phyloP scores from a whole-genome alignment of 1,140 invertebrate species.

The Sitodiplosis mosellana region DNA sequence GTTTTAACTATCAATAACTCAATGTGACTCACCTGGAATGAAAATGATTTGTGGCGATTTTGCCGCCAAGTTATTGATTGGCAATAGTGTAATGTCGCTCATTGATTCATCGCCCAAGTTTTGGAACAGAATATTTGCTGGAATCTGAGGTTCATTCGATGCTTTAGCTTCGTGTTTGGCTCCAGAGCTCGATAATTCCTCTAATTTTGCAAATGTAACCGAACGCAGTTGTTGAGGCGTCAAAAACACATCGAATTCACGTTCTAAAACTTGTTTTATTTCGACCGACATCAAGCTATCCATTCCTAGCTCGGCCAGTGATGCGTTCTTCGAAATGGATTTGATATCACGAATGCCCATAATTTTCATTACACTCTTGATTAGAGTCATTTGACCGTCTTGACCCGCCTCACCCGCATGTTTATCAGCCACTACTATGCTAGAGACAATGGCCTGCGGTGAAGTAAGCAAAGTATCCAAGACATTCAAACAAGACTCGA shows the following conservation, averaged over 20 bases:
- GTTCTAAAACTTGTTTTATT: constrained; percentile 68
- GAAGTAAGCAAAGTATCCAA: constrained; percentile 50
- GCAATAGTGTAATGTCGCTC: constrained; percentile 11
- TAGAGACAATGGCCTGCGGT: constrained; percentile 44
- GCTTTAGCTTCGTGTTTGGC: constrained; percentile 27
- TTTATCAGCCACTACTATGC: constrained; percentile 62
- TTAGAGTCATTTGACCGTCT: constrained; percentile 36
- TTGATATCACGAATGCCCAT: constrained; percentile 36
- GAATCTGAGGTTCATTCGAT: constrained; percentile 18
- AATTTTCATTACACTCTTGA: constrained; percentile 43
- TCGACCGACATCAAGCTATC: constrained; percentile 82
- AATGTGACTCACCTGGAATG: constrained; percentile 10
- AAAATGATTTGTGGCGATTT: constrained; percentile 1
- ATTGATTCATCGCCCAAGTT: constrained; percentile 34
- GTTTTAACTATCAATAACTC: constrained; percentile 21
- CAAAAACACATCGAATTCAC: constrained; percentile 61
- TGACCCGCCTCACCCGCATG: constrained; percentile 30
- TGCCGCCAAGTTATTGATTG: constrained; percentile 12
- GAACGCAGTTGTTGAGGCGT: constrained; percentile 60
- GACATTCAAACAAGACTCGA: constrained; percentile 53
- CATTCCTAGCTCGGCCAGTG: constrained; percentile 69
- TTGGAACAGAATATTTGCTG: constrained; percentile 21
- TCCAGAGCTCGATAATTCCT: constrained; percentile 40
- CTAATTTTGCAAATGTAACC: constrained; percentile 33
- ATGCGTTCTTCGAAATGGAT: constrained; percentile 39